Evolutionary conservation across 2,888 invertebrate genomes (phyloP).

Genomic region (Zaprionus lineosus): DNA sequence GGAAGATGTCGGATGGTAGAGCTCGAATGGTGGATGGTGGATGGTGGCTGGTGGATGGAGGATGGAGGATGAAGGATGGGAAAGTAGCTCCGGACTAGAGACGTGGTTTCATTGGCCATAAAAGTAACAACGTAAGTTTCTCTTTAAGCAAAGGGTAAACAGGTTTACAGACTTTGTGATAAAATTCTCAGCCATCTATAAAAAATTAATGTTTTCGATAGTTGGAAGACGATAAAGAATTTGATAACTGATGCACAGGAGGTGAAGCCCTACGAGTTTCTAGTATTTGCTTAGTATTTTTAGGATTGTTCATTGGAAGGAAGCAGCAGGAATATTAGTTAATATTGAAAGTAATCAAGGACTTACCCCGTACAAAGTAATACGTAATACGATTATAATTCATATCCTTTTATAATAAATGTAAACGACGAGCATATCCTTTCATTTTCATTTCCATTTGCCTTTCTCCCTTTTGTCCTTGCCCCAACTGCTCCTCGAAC

Average conservation of each 20-base stretch:
- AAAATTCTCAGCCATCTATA: background rate
- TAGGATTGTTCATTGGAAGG: too few relatives aligned
- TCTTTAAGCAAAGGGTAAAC: constrained; percentile 35
- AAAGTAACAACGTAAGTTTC: constrained; percentile 53
- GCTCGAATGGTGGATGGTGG: background rate
- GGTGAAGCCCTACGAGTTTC: too few relatives aligned
- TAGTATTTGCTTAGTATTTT: too few relatives aligned
- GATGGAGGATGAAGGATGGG: background rate
- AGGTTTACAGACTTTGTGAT: constrained; percentile 16
- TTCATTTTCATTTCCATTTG: background rate
- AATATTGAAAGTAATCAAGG: too few relatives aligned
- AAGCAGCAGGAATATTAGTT: too few relatives aligned
- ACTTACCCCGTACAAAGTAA: too few relatives aligned
- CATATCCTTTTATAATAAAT: too few relatives aligned
- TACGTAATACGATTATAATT: too few relatives aligned
- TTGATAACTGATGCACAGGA: too few relatives aligned
- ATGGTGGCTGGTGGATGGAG: background rate
- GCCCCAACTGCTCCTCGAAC: background rate
- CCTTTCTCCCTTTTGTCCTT: background rate
- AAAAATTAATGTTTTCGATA: background rate
- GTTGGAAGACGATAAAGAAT: too few relatives aligned
- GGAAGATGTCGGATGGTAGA: too few relatives aligned
- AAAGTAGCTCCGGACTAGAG: background rate
- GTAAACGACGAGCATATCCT: too few relatives aligned
- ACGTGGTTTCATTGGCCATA: constrained; percentile 64